Evolutionary conservation across 2,797 vertebrate genomes (phyloP), one percentile per base, ranked within the genome.

Genomic region (Artibeus lituratus): DNA sequence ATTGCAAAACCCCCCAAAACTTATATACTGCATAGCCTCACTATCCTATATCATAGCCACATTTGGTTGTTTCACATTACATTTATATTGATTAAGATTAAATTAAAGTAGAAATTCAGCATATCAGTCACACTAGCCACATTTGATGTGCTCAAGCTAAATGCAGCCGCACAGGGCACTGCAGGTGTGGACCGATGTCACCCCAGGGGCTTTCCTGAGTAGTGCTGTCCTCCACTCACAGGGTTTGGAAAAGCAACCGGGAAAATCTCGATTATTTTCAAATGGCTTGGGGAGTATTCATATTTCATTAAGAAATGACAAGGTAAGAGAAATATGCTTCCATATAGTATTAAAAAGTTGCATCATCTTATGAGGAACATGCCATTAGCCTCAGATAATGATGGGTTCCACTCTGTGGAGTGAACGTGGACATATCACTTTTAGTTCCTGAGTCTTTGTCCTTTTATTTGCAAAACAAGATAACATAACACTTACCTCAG

Each of bases 261-360:
- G 74, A 83, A 94, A 72, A 67, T 9, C 24, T 21, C 1, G 29
- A 53, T 65, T 59, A 26, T 83, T 69, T 88, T 88, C 14, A 83
- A 59, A 59, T 65, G 12, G 55, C 53, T 90, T 81, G 67, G 35
- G 12, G 4, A 10, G 72, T 44, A 87, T 49, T 90, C 11, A 22
- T 57, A 47, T 42, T 87, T 16, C 77, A 70, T 55, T 80, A 86
- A 73, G 10, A 55, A 76, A n/a, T 18, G 1, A 55, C 47, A 29
- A 24, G 16, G 37, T 10, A 70, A n/a, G 49, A 74, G 59, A 91
- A 81, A 59, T 10, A 42, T 19, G 65, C 7, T 35, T 70, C 26
- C 29, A 26, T 26, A 7, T 26, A 7, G 10, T 42, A 69, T 67
- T 53, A 29, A 83, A 86, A 80, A 18, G 2, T 39, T 47, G 26